These are phyloP conservation scores for Bufotes viridis DNA, from an alignment of 2,797 vertebrate genomes.

Conservation along the genomic window DNA sequence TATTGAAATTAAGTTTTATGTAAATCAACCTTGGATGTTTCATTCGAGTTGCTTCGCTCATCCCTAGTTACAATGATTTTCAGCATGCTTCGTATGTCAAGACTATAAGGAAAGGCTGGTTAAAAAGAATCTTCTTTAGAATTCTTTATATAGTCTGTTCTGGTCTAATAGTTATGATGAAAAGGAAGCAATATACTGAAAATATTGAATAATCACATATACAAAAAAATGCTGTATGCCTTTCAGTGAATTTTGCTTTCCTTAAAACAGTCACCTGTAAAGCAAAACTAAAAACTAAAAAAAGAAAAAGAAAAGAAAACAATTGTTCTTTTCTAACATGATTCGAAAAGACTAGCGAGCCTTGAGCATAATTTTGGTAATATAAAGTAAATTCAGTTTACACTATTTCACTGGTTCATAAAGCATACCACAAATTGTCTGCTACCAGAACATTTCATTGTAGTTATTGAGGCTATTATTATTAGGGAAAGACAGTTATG, in stretches of 20 bases:
- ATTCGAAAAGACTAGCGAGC: conserved; percentile 27
- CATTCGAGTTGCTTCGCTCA: too few species aligned
- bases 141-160: background rate
- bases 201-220: background rate
- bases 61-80: too few species aligned
- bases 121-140: background rate
- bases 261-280: background rate
- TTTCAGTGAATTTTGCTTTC: background rate
- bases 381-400: conserved; percentile 49
- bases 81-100: background rate
- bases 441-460: conserved; percentile 44
- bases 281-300: background rate
- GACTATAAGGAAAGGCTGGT: background rate
- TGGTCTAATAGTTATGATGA: background rate
- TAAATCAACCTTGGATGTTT: too few species aligned
- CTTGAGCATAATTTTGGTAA: conserved; percentile 41
- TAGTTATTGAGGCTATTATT: conserved; percentile 49
- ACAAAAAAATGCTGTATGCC: background rate
- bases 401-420: conserved; percentile 40
- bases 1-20: too few species aligned
- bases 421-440: conserved; percentile 50
- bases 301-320: too few species aligned
- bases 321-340: conserved; percentile 6
- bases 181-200: background rate
- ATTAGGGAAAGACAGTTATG: conserved; percentile 44